Base-by-base conservation (phyloP, 2,113 vertebrate species). In the rat (Rattus norvegicus) region DNA sequence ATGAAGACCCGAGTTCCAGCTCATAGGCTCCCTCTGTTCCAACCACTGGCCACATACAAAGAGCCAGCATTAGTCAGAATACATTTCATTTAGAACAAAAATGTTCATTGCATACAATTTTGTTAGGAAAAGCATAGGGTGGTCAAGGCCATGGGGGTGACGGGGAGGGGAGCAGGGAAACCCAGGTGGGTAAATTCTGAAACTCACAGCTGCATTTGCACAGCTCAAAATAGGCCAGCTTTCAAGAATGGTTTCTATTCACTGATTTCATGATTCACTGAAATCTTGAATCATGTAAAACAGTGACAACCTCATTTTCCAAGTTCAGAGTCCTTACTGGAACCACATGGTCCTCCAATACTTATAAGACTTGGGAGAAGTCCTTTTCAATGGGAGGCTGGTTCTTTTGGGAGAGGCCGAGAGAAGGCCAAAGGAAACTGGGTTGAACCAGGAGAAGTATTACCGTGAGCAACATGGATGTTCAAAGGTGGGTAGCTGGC, bases 121-220 rank as follows among this genome's bases (percentile, higher is more conserved):
- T 89, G 39, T 79, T 81, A 65, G 86, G 85, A 87, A 70, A 88
- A 81, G 16, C 17, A 72, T 0, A 24, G 10, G 7, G 61, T 0
- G 47, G 39, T 52, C 20, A 52, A 65, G 6, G 17, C 33, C 19
- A 4, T 1, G 13, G 52, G n/a, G 70, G 12, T 47, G 19, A 22
- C 3, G 19, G n/a, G n/a, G n/a, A n/a, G 39, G 2, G 3, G 84
- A 10, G 30, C 1, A 43, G 90, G 88, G 95, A 95, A 95, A 43
- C 54, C 76, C 96, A 95, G 88, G 52, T 3, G 79, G 17, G 47
- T 69, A 43, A 61, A 30, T 10, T 52, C 91, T 95, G 98, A 98
- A 97, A 98, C 91, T 36, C 79, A 94, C 97, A 97, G 89, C 97
- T 97, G 98, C 20, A 86, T 65, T 43, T 33, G 54, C 83, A 36